Evolutionary conservation across 2,888 invertebrate genomes (phyloP), one percentile per base, ranked within the genome.

Genomic region (Acrobasis consociella): DNA sequence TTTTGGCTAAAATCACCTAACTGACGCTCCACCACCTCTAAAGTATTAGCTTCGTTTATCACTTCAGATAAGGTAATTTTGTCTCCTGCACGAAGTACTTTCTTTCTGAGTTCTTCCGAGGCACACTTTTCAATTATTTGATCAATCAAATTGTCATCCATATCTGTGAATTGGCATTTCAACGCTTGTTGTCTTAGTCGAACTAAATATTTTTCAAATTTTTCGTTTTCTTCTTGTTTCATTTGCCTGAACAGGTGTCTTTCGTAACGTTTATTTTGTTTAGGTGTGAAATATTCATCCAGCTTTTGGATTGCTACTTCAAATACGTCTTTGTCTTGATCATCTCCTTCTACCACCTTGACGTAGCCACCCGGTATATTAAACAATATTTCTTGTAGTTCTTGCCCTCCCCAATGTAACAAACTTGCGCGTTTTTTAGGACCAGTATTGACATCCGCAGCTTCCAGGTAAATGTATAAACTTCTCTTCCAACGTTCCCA

Each of bases 401-500:
- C 56, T 8, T 3, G 5, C 1, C 56, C 56, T 8, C 56, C 56
- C 5, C 9, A 42, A 13, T 42, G 42, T 17, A 56, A 17, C 10
- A 56, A 5, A 10, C 38, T 13, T 0, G 56, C 56, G 3, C 42
- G 9, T 42, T 56, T 56, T 16, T 42, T 56, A 11, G 0, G 1
- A 17, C 10, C 3, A 2, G 56, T 42, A 7, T 5, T 8, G 0
- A 56, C 10, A 16, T 13, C 56, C 0, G 56, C 42, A 5, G 56
- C 42, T 17, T 56, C 56, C 9, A 56, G 8, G 8, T 56, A 56
- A 13, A 56, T 56, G 5, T 11, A 17, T 11, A 56, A 17, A 0
- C 39, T 3, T 11, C 56, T 9, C 13, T 56, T 56, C 56, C 56
- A 56, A 5, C 38, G 38, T 7, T 56, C 56, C 56, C 56, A 56